Evolutionary conservation across 2,888 invertebrate genomes (phyloP).

Genomic region (Eupithecia tripunctaria): DNA sequence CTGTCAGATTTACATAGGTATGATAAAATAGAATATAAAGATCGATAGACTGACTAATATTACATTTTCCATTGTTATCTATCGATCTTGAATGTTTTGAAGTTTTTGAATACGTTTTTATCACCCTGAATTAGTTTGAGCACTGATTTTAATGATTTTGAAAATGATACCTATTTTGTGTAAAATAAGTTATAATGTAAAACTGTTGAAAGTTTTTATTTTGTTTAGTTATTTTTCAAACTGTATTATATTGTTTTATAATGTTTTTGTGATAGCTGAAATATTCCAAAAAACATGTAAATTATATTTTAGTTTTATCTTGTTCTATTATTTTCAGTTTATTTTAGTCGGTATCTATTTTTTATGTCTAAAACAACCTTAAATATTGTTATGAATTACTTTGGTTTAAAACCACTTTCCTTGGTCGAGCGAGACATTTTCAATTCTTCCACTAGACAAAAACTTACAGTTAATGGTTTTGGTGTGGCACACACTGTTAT

Average conservation of each 20-base stretch:
- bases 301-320: slow-evolving; percentile 50
- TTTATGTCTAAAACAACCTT: not conserved
- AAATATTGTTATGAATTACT: not conserved
- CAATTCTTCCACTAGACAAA: slow-evolving; percentile 1
- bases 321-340: slow-evolving; percentile 47
- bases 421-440: not conserved
- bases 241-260: slow-evolving; percentile 4
- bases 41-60: slow-evolving; percentile 33
- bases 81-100: slow-evolving; percentile 24
- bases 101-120: not conserved
- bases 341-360: slow-evolving; percentile 4
- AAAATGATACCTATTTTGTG: not conserved
- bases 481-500: not conserved
- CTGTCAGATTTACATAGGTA: not conserved
- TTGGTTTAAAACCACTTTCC: slow-evolving; percentile 7
- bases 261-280: slow-evolving; percentile 31
- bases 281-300: slow-evolving; percentile 50
- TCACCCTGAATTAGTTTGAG: not conserved
- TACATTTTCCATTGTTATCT: slow-evolving; percentile 23
- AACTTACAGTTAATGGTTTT: not conserved
- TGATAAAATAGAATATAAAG: slow-evolving; percentile 18
- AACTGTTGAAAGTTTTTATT: slow-evolving; percentile 11
- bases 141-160: not conserved
- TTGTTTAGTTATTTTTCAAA: slow-evolving; percentile 24
- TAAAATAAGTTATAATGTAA: not conserved